Evolutionary conservation across 2,113 vertebrate species (phyloP), one percentile per base, ranked within the genome.

Genomic region (Vanacampus margaritifer): DNA sequence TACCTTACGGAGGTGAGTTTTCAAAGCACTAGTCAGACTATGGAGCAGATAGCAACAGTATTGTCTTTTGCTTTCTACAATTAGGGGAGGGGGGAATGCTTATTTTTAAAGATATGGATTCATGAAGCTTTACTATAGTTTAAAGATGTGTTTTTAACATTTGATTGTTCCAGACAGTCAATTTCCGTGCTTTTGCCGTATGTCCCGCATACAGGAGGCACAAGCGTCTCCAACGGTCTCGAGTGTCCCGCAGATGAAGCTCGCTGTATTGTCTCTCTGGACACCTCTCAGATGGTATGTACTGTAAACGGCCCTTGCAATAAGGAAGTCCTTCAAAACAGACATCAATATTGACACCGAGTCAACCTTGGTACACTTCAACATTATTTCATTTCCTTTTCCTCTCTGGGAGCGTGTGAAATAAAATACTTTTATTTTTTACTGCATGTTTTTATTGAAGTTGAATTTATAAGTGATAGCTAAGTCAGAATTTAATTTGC

Each of bases 281-380:
- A 99, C 76, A 99, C 97, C 53, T 98, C 97, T 79, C 97, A 99
- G 91, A 99, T 99, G 97, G 97, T 98, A 91, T 41, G 82, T 87
- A 68, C 61, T 45, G 10, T 23, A 53, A 46, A 46, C 1, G 17
- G 39, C 19, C 16, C 26, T 32, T 1, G 16, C 16, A 26, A 10
- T 46, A 46, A 28, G 5, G 32, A 60, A 63, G 41, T 24, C 41
- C 3, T 48, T 17, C 39, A 26, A 37, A 37, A 21, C 23, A 23
- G 8, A 26, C 23, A 5, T 24, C 14, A 11, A 54, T 54, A 26
- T 24, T 54, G 23, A 9, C 8, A 54, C 9, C 14, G 23, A 54
- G 11, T 13, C 51, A 24, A 1, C 19, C 48, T 9, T 9, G 28
- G 28, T 54, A 24, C 11, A 26, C 51, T 26, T 54, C 17, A 1